Evolutionary conservation across 1,140 invertebrate species (phyloP).

Genomic region (Sitobion miscanthi): DNA sequence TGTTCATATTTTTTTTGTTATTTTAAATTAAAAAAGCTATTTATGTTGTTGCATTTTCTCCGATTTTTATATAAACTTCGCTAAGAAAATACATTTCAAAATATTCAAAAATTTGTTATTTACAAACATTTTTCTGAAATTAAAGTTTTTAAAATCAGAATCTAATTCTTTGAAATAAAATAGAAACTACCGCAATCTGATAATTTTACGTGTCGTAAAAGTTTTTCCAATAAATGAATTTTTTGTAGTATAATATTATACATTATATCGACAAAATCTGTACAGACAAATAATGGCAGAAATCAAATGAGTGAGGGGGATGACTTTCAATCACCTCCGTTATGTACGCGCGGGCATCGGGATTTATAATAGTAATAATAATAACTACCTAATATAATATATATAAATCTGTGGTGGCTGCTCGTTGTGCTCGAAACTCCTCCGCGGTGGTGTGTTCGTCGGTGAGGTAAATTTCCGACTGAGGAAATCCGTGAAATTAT

Average conservation of each 20-base stretch:
- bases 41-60: no score
- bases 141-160: no score
- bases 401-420: neutral
- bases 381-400: neutral
- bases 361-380: neutral
- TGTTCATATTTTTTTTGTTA: no score
- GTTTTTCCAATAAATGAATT: neutral
- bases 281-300: neutral
- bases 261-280: no score
- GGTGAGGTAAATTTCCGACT: slow-evolving; percentile 1
- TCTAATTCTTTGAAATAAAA: no score
- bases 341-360: neutral
- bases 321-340: neutral
- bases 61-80: neutral
- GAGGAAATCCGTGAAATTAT: slow-evolving; percentile 23
- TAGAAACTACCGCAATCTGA: no score
- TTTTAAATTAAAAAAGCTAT: no score
- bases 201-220: neutral
- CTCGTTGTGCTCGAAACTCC: neutral
- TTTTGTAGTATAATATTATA: no score
- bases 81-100: neutral
- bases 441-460: neutral
- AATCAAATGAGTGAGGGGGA: neutral
- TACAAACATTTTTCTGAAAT: no score
- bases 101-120: neutral